Evolutionary conservation across 2,797 vertebrate species (phyloP).

Genomic region (Spondyliosoma cantharus): DNA sequence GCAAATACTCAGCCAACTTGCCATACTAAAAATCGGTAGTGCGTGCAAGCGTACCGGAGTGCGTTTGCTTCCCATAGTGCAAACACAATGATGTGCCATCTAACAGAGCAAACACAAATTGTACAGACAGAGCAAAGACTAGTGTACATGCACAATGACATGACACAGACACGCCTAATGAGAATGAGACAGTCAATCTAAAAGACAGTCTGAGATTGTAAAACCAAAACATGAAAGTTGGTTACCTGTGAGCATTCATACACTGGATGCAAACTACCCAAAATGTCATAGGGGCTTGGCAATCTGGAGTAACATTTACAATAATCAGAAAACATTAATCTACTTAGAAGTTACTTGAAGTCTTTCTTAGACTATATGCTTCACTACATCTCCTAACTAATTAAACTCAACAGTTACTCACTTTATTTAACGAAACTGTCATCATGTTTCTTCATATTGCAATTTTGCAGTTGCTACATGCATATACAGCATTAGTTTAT

Average conservation of each 20-base stretch:
- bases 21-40: constrained; percentile 35
- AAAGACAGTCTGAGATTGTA: neutral
- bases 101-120: constrained; percentile 55
- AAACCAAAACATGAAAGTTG: neutral
- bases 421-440: neutral
- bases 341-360: neutral
- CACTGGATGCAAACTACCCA: neutral
- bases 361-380: neutral
- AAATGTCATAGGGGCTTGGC: too few species aligned
- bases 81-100: constrained; percentile 52
- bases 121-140: constrained; percentile 42
- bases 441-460: neutral
- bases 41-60: constrained; percentile 54
- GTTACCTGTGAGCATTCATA: neutral
- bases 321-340: neutral
- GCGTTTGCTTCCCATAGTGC: constrained; percentile 56
- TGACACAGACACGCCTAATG: neutral
- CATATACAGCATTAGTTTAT: neutral
- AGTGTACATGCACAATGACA: constrained; percentile 15
- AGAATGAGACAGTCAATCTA: constrained; percentile 23
- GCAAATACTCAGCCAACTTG: constrained; percentile 21
- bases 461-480: neutral
- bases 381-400: neutral
- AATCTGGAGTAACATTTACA: neutral
- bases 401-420: neutral